phyloP scores from a whole-genome alignment of 23 tunicate species.

The Clavelina lepadiformis region DNA sequence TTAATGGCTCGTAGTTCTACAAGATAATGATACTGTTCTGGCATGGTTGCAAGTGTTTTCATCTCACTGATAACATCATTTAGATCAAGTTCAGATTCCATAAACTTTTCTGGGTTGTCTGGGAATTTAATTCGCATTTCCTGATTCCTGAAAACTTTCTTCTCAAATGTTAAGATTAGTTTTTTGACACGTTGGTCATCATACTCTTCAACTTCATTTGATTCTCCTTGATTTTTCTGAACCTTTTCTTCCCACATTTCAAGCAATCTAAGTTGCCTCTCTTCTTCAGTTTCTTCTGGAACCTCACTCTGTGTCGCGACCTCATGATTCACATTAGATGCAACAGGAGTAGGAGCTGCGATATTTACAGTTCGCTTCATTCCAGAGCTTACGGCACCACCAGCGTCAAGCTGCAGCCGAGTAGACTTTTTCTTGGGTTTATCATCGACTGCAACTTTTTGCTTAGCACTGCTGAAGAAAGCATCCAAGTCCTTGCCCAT shows the following conservation, averaged over 20 bases:
- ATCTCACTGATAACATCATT: constrained; percentile 80
- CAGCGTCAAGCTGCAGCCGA: constrained; percentile 54
- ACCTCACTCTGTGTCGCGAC: neutral
- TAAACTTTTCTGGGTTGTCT: constrained; percentile 90
- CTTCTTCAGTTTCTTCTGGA: constrained; percentile 64
- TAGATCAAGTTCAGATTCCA: constrained; percentile 91
- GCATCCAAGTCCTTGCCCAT: constrained; percentile 67
- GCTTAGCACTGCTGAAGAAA: constrained; percentile 54
- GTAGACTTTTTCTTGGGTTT: constrained; percentile 66
- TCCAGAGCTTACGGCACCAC: constrained; percentile 31
- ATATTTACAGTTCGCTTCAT: constrained; percentile 13
- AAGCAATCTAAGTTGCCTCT: constrained; percentile 80
- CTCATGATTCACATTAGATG: neutral
- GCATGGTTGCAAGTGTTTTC: constrained; percentile 87
- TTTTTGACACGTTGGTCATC: constrained; percentile 89
- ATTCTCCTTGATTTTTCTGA: constrained; percentile 23
- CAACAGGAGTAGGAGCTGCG: neutral
- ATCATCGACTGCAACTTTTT: constrained; percentile 21
- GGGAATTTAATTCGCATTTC: constrained; percentile 95
- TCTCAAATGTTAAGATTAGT: constrained; percentile 82
- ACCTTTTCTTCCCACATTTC: constrained; percentile 90
- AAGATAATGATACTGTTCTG: constrained; percentile 85
- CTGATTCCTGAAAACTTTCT: constrained; percentile 80
- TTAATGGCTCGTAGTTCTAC: constrained; percentile 74
- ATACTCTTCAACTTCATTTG: constrained; percentile 49